These are phyloP conservation scores for Nasonovia ribisnigri DNA, from an alignment of 2,888 invertebrate genomes.

Conservation along the genomic window DNA sequence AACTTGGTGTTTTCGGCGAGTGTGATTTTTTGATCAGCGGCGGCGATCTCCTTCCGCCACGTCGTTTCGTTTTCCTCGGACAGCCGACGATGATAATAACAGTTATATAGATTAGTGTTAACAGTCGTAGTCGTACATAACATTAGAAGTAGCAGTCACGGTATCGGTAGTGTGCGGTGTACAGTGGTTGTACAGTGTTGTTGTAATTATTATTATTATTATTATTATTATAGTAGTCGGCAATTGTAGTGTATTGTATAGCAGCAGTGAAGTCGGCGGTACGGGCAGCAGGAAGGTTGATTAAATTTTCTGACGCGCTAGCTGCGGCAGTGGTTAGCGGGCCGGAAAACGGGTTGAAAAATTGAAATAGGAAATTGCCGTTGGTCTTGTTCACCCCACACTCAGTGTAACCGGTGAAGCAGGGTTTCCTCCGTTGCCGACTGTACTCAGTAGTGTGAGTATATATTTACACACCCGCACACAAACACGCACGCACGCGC, in stretches of 20 bases:
- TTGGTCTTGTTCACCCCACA: not conserved
- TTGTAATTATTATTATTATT: not conserved
- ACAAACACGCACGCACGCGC: not conserved
- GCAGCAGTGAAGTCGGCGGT: not conserved
- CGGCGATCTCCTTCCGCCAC: not conserved
- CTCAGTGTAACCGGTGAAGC: not conserved
- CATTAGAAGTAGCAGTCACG: not conserved
- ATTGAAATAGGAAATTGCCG: conserved; percentile 60
- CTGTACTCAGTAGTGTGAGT: not conserved
- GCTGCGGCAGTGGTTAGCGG: conserved; percentile 46
- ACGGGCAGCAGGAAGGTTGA: not conserved
- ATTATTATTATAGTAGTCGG: not conserved
- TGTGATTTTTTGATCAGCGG: not conserved
- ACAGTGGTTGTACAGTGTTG: not conserved
- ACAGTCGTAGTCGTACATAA: not conserved
- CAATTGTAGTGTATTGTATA: not conserved
- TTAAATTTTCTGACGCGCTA: conserved; percentile 56
- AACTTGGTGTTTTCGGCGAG: not conserved
- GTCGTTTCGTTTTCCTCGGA: not conserved
- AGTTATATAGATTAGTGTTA: not conserved
- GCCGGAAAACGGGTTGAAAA: conserved; percentile 60
- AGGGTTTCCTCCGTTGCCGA: conserved; percentile 14
- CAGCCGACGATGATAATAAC: not conserved
- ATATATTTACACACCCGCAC: not conserved
- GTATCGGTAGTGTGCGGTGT: not conserved